phyloP scores from a whole-genome alignment of 2,888 invertebrate genomes.

The Deroplatys truncata region DNA sequence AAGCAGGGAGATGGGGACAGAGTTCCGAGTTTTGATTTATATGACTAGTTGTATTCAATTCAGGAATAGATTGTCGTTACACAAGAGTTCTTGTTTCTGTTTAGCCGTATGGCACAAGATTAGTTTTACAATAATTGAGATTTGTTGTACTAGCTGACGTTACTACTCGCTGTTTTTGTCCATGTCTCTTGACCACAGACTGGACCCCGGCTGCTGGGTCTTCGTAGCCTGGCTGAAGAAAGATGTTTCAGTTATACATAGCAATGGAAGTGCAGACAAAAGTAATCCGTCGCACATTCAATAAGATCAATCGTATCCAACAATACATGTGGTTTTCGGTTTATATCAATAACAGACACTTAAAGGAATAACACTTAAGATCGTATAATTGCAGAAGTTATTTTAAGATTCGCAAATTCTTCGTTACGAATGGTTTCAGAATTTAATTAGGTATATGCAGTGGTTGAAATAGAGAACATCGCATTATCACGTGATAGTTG shows the following conservation, averaged over 20 bases:
- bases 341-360: background rate
- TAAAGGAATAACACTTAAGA: no score
- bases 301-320: background rate
- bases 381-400: no score
- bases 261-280: background rate
- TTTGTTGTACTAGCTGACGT: conserved; percentile 12
- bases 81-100: background rate
- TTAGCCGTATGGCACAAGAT: conserved; percentile 2
- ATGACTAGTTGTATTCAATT: background rate
- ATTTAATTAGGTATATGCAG: no score
- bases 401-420: no score
- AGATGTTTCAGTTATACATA: background rate
- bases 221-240: background rate
- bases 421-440: no score
- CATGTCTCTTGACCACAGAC: background rate
- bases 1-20: background rate
- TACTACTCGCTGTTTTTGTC: background rate
- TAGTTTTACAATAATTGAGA: conserved; percentile 26
- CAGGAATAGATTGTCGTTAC: background rate
- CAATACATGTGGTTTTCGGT: background rate
- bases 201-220: background rate
- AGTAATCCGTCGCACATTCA: background rate
- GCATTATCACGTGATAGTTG: no score
- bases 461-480: no score
- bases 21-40: background rate